Evolutionary conservation across 2,113 vertebrate genomes (phyloP), one percentile per base, ranked within the genome.

Genomic region (Arothron firmamentum): DNA sequence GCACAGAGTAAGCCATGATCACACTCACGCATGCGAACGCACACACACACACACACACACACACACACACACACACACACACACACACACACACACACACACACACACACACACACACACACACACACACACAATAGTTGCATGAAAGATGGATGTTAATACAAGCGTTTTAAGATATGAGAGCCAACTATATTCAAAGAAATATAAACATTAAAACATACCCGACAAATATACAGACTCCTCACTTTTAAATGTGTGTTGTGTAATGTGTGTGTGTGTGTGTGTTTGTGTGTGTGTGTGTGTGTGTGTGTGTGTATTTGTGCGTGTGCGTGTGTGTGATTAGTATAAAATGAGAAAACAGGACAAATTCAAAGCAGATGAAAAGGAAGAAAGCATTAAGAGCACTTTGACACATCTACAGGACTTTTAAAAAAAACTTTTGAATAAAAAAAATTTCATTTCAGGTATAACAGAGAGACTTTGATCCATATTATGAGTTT

Each of bases 191-290:
- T 79, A 43, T 70, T 68, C 67, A 77, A 70, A 74, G 56, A 76
- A 81, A 62, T 57, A 82, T 82, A 81, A 61, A 84, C 81, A 85
- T 78, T 82, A 84, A 88, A 88, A 86, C 84, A 84, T 84, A 89
- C 80, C 70, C 71, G 67, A 85, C 78, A 89, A 83, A 88, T 84
- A 83, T 85, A 88, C 78, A 87, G 58, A 82, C 46, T 57, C 52
- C 61, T 75, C 67, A 64, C 64, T 23, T 20, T 18, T 60, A 25
- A 48, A 28, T 48, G 58, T 61, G 59, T 65, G 56, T 46, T 34
- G 59, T 53, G 67, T 60, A 68, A 54, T 45, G 47, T 69, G 41
- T 61, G 66, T 72, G 51, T 63, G n/a, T n/a, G n/a, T n/a, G n/a
- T n/a, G n/a, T n/a, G n/a, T n/a, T n/a, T 63, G 52, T 62, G 66